Conservation (phyloP, 2,797 vertebrate species). For the Sebastes cheni region DNA sequence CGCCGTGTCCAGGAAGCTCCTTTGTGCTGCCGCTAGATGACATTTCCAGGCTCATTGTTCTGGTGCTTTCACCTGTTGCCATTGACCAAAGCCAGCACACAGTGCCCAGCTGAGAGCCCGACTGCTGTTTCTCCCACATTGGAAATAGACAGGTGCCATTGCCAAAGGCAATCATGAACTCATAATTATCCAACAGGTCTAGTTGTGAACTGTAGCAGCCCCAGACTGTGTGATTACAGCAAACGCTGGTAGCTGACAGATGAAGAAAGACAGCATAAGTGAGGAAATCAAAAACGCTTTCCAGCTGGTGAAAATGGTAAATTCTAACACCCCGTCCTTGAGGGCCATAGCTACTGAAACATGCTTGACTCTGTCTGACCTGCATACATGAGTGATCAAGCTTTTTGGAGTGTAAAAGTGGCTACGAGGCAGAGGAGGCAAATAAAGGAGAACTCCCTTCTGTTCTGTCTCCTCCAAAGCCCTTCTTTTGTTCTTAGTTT, state of each 20-base stretch:
- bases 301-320: conserved; percentile 16
- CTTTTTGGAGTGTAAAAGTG: conserved; percentile 53
- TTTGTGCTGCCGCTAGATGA: neutral
- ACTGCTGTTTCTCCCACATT: conserved; percentile 8
- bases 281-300: conserved; percentile 11
- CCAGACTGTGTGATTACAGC: conserved; percentile 1
- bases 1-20: neutral
- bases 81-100: neutral
- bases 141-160: conserved; percentile 10
- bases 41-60: neutral
- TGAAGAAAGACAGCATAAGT: neutral
- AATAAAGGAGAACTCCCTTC: conserved; percentile 40
- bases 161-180: conserved; percentile 16
- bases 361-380: conserved; percentile 61
- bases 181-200: neutral
- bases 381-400: conserved; percentile 49
- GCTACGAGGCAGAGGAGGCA: conserved; percentile 13
- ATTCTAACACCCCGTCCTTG: neutral
- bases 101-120: neutral
- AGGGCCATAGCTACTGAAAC: conserved; percentile 36
- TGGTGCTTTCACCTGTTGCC: conserved; percentile 11
- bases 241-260: neutral
- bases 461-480: conserved; percentile 46
- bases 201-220: neutral
- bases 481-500: conserved; percentile 42